Base-by-base conservation (phyloP, 1,140 invertebrate genomes). In the Pteromalus puparum region DNA sequence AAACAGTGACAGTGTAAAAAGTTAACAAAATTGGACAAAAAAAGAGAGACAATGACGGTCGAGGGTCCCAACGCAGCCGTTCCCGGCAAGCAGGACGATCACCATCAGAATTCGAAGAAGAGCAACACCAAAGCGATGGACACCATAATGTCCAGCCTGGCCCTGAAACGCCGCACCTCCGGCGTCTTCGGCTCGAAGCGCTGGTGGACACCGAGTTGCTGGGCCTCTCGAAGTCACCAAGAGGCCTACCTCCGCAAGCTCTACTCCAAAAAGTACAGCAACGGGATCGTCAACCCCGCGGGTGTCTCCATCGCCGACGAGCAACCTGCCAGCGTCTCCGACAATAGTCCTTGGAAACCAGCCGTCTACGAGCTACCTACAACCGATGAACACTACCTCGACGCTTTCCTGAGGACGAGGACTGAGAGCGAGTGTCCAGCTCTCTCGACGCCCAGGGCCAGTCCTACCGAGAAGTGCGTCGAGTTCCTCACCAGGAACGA, bases 191-290 rank as follows among this genome's bases (percentile, higher is more conserved):
- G 92, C 15, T 93, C 92, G 42, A 89, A 91, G 83, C 88, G 92
- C 86, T 93, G 92, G 92, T 93, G 92, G 92, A 89, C 90, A 26
- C 91, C 92, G 70, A 91, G 92, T 28, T 93, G 92, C 42, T 93
- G 92, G 92, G 90, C 92, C 30, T 92, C 91, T n/a, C 89, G 92
- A 7, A 89, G 91, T 79, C 92, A 93, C 81, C 92, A 93, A 79
- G 92, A 93, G 83, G 92, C 92, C 13, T 92, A 93, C 70, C 87
- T 93, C n/a, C 89, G 92, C 7, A 91, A 90, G 42, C 88, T 93
- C 4, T 93, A 93, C 84, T 92, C 90, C 0, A 88, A 89, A 28
- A 93, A 92, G 61, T 91, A 90, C 77, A 87, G 81, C 78, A 85
- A n/a, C 70, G 42, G 34, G 0, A 86, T 86, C 3, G 74, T 46